phyloP scores from a whole-genome alignment of 2,888 invertebrate species.

The Tipula lateralis region DNA sequence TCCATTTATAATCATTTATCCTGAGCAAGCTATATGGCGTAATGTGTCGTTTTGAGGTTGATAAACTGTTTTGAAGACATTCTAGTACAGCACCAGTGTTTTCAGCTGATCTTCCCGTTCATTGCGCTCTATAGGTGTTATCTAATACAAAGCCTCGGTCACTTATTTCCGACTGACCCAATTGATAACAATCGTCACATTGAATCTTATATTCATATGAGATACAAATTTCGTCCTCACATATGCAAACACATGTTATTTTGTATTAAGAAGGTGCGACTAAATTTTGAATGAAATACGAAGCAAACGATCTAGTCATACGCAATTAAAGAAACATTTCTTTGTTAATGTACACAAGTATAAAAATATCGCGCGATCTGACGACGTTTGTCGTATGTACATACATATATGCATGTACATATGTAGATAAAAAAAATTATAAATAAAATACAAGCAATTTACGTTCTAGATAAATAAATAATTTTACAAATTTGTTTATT shows the following conservation, averaged over 20 bases:
- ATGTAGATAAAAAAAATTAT: not conserved
- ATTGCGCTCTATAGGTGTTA: too few relatives aligned
- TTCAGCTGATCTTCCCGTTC: too few relatives aligned
- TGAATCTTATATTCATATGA: too few relatives aligned
- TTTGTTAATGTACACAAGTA: not conserved
- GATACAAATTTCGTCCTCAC: too few relatives aligned
- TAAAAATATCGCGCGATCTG: conserved; percentile 20
- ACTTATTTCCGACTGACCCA: too few relatives aligned
- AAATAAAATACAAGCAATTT: not conserved
- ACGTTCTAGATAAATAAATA: not conserved
- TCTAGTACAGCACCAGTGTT: too few relatives aligned
- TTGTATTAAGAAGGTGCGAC: not conserved
- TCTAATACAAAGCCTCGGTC: too few relatives aligned
- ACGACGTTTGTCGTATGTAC: not conserved
- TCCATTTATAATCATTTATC: too few relatives aligned
- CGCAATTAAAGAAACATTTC: not conserved
- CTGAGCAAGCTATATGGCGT: too few relatives aligned
- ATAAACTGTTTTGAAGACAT: too few relatives aligned
- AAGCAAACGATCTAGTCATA: not conserved
- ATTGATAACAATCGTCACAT: too few relatives aligned
- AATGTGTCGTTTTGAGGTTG: too few relatives aligned
- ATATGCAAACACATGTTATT: not conserved
- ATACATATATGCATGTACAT: not conserved
- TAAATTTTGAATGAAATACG: not conserved
- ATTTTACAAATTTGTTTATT: not conserved